phyloP scores from a whole-genome alignment of 2,113 vertebrate species.

The Toxotes chatareus region DNA sequence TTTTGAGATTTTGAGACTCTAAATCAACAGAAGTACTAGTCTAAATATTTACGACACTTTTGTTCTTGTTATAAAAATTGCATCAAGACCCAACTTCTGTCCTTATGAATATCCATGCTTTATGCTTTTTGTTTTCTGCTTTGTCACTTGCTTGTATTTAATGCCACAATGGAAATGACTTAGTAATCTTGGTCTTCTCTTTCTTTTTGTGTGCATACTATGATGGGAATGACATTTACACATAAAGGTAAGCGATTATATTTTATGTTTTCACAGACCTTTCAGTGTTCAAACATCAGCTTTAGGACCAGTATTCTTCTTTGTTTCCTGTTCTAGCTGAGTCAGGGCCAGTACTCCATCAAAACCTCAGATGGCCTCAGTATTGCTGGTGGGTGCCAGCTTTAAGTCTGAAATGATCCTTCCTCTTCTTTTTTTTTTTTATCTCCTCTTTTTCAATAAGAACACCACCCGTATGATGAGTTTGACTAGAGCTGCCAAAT shows the following conservation, averaged over 20 bases:
- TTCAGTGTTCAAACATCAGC: background rate
- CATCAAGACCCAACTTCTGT: background rate
- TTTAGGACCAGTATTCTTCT: background rate
- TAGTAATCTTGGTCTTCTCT: background rate
- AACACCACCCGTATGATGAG: background rate
- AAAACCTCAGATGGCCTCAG: slow-evolving; percentile 30
- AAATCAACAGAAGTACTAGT: too few species aligned
- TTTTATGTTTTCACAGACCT: background rate
- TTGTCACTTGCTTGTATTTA: background rate
- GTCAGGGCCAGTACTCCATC: background rate
- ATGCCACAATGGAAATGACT: background rate
- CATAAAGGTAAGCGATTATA: slow-evolving; percentile 29
- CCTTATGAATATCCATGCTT: background rate
- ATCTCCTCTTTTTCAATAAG: too few species aligned
- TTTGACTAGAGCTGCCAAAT: slow-evolving; percentile 45
- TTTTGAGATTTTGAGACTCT: background rate
- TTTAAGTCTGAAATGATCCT: background rate
- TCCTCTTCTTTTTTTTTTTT: too few species aligned
- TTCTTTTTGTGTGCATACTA: background rate
- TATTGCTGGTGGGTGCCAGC: slow-evolving; percentile 1
- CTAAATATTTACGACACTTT: background rate
- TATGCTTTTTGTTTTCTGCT: background rate
- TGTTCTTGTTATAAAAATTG: background rate
- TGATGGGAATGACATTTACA: slow-evolving; percentile 5
- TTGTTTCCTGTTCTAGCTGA: background rate